Base-by-base conservation (phyloP, 2,797 vertebrate species). In the Syngnathus acus region DNA sequence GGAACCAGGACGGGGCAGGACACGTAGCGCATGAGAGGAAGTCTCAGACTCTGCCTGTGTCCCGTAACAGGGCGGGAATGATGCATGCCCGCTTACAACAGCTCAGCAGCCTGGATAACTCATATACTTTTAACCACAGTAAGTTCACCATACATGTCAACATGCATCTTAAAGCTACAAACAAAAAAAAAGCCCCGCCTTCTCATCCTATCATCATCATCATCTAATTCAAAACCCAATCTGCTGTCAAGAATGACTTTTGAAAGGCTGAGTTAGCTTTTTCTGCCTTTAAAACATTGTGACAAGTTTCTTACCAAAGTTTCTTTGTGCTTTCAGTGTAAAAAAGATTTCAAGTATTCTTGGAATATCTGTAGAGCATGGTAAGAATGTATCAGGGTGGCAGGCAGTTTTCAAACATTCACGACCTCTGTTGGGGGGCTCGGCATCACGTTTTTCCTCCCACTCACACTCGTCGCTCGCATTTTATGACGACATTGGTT, bases 1-100 rank as follows among this genome's bases (percentile, higher is more conserved):
- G 96, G 95, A 97, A 93, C 94, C 96, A 97, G 93, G 96, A 98
- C 87, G 95, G 94, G 92, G 94, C 95, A 91, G 96, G 95, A 92
- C 91, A 93, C 72, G 92, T 97, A 92, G 92, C 93, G 92, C 95
- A 98, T 89, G 97, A 98, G 90, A 94, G 96, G 92, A 99, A 97
- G 89, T 96, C 97, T 96, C 97, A 99, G 95, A 99, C 97, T 93
- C 94, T 99, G 90, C 97, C 97, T 93, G 96, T 98, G 94, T 97
- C 96, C 92, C 97, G 97, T 93, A 97, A 94, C 94, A 98, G 96
- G 93, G 93, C 96, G 89, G 96, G 95, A 89, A 94, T 96, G 92
- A 93, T 96, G 95, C 97, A 99, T 93, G 94, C 95, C 92, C 96
- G 97, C 94, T 95, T 99, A 90, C 96, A 98, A 88, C 97, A 98